These are phyloP conservation scores for Hydropotes inermis DNA, from an alignment of 2,113 vertebrate species.

Conservation along the genomic window DNA sequence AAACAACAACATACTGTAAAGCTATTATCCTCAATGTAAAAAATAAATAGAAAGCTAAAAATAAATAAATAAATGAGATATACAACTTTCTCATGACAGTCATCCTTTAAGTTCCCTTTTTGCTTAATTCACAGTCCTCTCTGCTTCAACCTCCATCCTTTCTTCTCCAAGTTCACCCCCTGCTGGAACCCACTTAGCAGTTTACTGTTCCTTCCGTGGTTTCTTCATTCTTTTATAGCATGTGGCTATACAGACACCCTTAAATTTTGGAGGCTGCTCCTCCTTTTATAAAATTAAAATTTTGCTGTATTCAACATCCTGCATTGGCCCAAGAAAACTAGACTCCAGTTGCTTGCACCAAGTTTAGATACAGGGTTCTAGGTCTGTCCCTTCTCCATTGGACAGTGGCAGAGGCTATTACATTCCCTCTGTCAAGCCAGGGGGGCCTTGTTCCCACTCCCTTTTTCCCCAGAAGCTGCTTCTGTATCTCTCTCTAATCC, in stretches of 20 bases:
- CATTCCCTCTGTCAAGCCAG: neutral
- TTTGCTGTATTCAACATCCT: neutral
- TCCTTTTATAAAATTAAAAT: neutral
- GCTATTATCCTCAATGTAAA: neutral
- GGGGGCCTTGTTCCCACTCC: neutral
- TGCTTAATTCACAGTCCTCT: too few relatives aligned
- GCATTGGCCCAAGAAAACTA: neutral
- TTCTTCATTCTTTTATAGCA: neutral
- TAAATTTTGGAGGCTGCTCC: neutral
- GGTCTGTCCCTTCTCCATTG: too few relatives aligned
- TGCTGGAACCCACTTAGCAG: neutral
- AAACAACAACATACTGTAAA: neutral
- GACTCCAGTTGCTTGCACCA: neutral
- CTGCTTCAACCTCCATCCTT: neutral
- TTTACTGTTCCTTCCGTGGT: neutral
- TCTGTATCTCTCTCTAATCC: too few relatives aligned
- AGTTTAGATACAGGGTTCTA: too few relatives aligned
- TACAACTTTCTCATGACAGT: fast-evolving
- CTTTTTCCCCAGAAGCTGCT: neutral
- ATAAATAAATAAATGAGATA: neutral
- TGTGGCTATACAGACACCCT: neutral
- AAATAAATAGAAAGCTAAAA: neutral
- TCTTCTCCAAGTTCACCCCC: neutral
- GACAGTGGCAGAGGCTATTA: neutral
- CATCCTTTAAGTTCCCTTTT: neutral